Evolutionary conservation across 2,113 vertebrate species (phyloP), one percentile per base, ranked within the genome.

Genomic region (Bubo blakistoni): DNA sequence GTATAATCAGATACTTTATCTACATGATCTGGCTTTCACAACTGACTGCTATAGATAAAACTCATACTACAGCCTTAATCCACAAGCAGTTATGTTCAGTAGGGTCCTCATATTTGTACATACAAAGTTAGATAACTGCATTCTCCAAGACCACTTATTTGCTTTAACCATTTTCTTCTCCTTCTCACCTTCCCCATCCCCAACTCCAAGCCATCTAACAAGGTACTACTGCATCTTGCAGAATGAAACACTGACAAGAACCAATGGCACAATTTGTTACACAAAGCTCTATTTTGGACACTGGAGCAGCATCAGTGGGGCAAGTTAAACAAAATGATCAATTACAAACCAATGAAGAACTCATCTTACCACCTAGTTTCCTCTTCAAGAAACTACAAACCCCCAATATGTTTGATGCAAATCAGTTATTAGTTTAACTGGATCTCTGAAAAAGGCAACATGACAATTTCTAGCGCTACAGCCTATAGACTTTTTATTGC

Each of bases 61-160:
- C 4, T 40, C 65, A 24, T 61, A 44, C 7, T 49, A 77, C 8
- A 70, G 14, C 32, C 19, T 21, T 62, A 19, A 84, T 16, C 29
- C 46, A 73, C 19, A 22, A 13, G 10, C 19, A 86, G 11, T 70
- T 18, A 16, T 32, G 16, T 20, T 84, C 69, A 92, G 27, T 5
- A 7, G 5, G 6, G 8, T 11, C 59, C n/a, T 67, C 40, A 20
- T 22, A 18, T 51, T 38, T 8, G 3, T n/a, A 55, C 0, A 2
- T 8, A 30, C 3, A 36, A 51, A 6, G 13, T 42, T 29, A 24
- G 5, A 84, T 13, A 84, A 84, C 9, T 5, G 8, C 19, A 38
- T 69, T 57, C n/a, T 81, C 58, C 29, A 47, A 77, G 38, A 54
- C 6, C 24, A 16, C 6, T 29, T 24, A 42, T 4, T 54, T 78